Base-by-base conservation (phyloP, 2,113 vertebrate species). In the Piliocolobus tephrosceles region DNA sequence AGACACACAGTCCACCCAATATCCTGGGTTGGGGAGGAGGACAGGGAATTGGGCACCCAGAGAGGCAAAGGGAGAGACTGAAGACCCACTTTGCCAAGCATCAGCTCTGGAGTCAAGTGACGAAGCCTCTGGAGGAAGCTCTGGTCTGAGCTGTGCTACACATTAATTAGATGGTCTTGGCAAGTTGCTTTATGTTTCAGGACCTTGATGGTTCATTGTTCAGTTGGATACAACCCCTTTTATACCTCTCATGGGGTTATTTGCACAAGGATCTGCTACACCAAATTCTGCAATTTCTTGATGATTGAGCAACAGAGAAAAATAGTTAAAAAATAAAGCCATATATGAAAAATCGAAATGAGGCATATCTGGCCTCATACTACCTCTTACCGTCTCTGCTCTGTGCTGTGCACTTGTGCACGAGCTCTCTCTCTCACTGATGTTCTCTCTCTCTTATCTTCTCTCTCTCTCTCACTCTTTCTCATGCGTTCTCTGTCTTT, bases 361-460 rank as follows among this genome's bases (percentile, higher is more conserved):
- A 17, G 45, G 8, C 0, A 0, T 43, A 30, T 38, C 27, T 3
- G 0, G 22, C 2, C n/a, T 27, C 27, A 5, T 2, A 2, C 32
- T 8, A 20, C 38, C 11, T 32, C 4, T 58, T 12, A 2, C 8
- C 55, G 3, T 25, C 6, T 18, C 55, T 43, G 40, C 57, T 72
- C 25, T 0, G 5, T 0, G 0, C 23, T 20, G 22, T 8, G 7
- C 13, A 8, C 7, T 25, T n/a, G 8, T 6, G 4, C 10, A 12
- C 2, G 13, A 27, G 8, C 25, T 17, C 16, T 1, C 22, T 8
- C 8, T 47, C 50, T 14, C 13, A 32, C 35, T 20, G 13, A 1
- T 52, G 52, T 16, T 52, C 52, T 52, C 52, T 52, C 16, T 52
- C 16, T 52, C 16, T 52, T 52, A 52, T 52, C 52, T 16, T 52